These are phyloP conservation scores for Crepidodera aurea DNA, from an alignment of 2,888 invertebrate genomes.

Conservation along the genomic window DNA sequence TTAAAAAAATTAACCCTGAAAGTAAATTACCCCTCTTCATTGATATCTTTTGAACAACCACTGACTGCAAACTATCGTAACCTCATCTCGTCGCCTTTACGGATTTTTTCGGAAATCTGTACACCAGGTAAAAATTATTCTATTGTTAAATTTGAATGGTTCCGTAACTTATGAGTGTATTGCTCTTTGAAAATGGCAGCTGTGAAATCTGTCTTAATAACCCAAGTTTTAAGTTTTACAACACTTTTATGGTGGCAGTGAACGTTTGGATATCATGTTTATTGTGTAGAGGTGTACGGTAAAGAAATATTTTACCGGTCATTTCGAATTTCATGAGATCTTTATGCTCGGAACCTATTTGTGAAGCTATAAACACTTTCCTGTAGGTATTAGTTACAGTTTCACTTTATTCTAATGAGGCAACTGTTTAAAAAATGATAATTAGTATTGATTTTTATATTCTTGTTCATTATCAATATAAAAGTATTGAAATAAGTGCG, in stretches of 20 bases:
- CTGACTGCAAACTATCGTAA: not conserved
- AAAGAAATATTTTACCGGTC: constrained; percentile 3
- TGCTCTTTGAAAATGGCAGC: constrained; percentile 10
- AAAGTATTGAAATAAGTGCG: no score
- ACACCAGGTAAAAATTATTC: constrained; percentile 7
- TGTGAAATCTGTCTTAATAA: constrained; percentile 10
- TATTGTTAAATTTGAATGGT: constrained; percentile 10
- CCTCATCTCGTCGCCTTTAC: not conserved
- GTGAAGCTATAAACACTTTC: not conserved
- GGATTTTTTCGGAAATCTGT: not conserved
- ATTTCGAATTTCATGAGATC: constrained; percentile 1
- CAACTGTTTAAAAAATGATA: no score
- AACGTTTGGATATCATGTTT: not conserved
- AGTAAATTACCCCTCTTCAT: no score
- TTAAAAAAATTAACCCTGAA: no score
- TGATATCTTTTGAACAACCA: not conserved
- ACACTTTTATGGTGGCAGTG: not conserved
- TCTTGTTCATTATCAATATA: no score
- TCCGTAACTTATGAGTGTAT: constrained; percentile 2
- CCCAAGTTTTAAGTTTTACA: not conserved
- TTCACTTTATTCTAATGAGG: no score
- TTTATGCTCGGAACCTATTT: not conserved
- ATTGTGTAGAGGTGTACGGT: constrained; percentile 5
- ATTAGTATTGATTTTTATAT: no score
- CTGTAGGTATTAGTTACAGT: not conserved